Evolutionary conservation across 2,888 invertebrate species (phyloP), one percentile per base, ranked within the genome.

Genomic region (Onchidella celtica): DNA sequence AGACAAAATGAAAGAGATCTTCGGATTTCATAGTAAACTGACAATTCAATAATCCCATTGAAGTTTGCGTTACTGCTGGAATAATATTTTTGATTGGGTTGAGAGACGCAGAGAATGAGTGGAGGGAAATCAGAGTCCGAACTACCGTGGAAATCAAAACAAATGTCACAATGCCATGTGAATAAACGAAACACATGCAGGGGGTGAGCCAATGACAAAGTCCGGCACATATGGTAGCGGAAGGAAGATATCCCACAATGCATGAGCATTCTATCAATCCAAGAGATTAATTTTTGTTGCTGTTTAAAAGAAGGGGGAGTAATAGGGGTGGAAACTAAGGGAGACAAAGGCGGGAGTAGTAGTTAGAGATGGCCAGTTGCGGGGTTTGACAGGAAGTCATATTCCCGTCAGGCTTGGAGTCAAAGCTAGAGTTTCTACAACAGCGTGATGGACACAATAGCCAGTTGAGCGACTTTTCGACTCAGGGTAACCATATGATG

Each of bases 391-490:
- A 55, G 55, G 65, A 73, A 79, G 72, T 79, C 79, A 72, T 11
- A 21, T n/a, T 14, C 2, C 14, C 47, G 72, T 59, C 40, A 70
- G 11, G 79, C 21, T 11, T 40, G 40, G 47, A 61, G 69, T 79
- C 36, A 63, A 55, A 14, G 63, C 29, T 73, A 63, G 21, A 65
- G 79, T 72, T 79, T 73, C 79, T 65, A 70, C 59, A 79, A 63
- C 63, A 63, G 0, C 79, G 79, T 79, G 79, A 17, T 79, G 65
- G 72, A 72, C 38, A 79, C 79, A 79, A 79, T 72, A 65, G 65
- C 75, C 4, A 75, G 47, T 63, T 65, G 63, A 47, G 65, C 29
- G 65, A 47, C 47, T 40, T 32, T 24, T 38, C 40, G n/a, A 40
- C 75, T 24, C 4, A 21, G 32, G 59, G 61, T 27, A 73, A 36